Base-by-base conservation (phyloP, 2,113 vertebrate species). In the Cyanoramphus novaezelandiae region DNA sequence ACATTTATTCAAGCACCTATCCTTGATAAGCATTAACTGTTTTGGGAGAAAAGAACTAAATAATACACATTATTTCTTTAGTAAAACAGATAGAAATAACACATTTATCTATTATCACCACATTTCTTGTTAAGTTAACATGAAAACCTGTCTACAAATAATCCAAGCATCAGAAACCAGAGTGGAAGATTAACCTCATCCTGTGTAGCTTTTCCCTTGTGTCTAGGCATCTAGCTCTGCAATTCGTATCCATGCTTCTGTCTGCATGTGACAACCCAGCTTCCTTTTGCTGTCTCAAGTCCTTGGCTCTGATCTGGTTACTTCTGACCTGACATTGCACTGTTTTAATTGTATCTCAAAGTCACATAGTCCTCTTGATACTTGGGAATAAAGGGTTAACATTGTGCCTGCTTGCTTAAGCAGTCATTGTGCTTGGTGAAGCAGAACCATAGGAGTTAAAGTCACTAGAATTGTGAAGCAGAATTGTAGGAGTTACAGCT, bases 131-230 rank as follows among this genome's bases (percentile, higher is more conserved):
- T 19, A 82, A 59, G 14, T 44, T 59, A 70, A 84, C 24, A 10
- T 29, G 27, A 88, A 74, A 77, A 83, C 18, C 24, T 67, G 7
- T 20, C n/a, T 15, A 1, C 24, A 39, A 24, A 13, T 55, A 67
- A 49, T 53, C n/a, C 13, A 80, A 31, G 49, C 74, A 7, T 59
- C 62, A 71, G 46, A 88, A 78, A 83, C 0, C 33, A 9, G 13
- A 67, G 12, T 8, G 49, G 50, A 82, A 60, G 52, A 76, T 43
- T 75, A 72, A 87, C 8, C 24, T 68, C 43, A 7, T 29, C 19
- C 24, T 33, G 2, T 1, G 1, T 3, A 43, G 20, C 14, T 65
- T 33, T 64, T 11, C 18, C 18, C 10, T 62, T 3, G 0, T 5
- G 9, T 63, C 24, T 20, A 74, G 4, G 9, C 65, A 12, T 28